These are phyloP conservation scores for Diuraphis noxia DNA, from an alignment of 1,140 invertebrate species.

Conservation along the genomic window DNA sequence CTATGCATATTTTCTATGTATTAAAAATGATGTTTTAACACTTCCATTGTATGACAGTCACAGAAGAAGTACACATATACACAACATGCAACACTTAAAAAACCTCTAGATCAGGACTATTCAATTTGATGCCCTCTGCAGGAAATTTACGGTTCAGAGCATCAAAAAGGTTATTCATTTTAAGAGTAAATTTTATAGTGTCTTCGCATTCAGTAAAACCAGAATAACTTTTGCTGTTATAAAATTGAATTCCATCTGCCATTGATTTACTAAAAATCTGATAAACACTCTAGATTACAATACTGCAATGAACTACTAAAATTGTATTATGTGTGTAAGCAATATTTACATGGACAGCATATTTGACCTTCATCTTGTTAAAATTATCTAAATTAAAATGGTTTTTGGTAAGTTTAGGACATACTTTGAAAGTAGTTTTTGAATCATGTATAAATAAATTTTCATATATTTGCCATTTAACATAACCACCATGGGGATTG, in stretches of 20 bases:
- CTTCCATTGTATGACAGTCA: too few relatives aligned
- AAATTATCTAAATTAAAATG: neutral
- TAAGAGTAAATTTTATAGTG: neutral
- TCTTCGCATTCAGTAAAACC: neutral
- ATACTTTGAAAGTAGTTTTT: neutral
- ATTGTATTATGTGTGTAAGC: neutral
- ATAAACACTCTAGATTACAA: neutral
- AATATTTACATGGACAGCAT: neutral
- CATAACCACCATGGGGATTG: neutral
- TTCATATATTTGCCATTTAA: neutral
- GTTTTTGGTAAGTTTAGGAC: neutral
- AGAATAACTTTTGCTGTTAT: neutral
- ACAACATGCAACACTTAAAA: slow-evolving; percentile 7
- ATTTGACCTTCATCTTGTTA: too few relatives aligned
- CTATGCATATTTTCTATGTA: too few relatives aligned
- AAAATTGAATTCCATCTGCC: neutral
- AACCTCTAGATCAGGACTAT: slow-evolving; percentile 16
- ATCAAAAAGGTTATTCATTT: slow-evolving; percentile 10
- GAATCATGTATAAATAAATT: neutral
- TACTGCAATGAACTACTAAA: neutral
- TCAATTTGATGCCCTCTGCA: neutral
- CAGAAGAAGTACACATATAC: neutral
- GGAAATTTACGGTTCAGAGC: neutral
- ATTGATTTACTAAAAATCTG: slow-evolving; percentile 12
- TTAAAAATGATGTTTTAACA: too few relatives aligned